Evolutionary conservation across 2,888 invertebrate genomes (phyloP).

Genomic region (Brachynemurus nebulosus): DNA sequence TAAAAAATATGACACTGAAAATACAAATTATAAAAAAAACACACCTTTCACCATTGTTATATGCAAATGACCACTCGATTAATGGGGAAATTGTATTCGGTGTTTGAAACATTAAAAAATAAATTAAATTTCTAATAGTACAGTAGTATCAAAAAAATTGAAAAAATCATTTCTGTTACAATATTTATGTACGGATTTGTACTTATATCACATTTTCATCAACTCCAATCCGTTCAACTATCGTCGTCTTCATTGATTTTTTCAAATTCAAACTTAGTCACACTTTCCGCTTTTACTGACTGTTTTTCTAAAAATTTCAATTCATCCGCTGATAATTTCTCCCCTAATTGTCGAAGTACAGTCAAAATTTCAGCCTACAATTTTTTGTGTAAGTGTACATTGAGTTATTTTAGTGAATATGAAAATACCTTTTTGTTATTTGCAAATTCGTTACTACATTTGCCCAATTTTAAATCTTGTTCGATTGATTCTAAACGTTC

Average conservation of each 20-base stretch:
- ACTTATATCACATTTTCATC: too few species aligned
- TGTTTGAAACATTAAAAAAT: too few species aligned
- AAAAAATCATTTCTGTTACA: too few species aligned
- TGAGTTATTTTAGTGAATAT: background rate
- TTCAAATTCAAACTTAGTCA: constrained; percentile 31
- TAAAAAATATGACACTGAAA: too few species aligned
- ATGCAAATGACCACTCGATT: too few species aligned
- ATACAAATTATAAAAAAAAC: too few species aligned
- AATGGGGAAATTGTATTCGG: too few species aligned
- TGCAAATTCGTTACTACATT: constrained; percentile 33
- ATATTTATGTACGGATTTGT: too few species aligned
- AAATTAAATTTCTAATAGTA: too few species aligned
- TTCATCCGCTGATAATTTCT: constrained; percentile 34
- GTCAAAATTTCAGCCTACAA: constrained; percentile 34
- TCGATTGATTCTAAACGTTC: constrained; percentile 43
- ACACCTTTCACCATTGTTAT: too few species aligned
- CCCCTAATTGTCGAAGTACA: constrained; percentile 37
- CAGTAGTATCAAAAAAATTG: too few species aligned
- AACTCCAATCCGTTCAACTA: too few species aligned
- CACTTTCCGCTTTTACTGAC: constrained; percentile 28
- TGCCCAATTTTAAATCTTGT: constrained; percentile 45
- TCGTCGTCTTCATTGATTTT: constrained; percentile 30
- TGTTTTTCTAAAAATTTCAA: constrained; percentile 35
- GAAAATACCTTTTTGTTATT: constrained; percentile 36
- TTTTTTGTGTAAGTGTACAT: background rate